These are phyloP conservation scores for Mobula birostris DNA, from an alignment of 2,113 vertebrate genomes.

Conservation along the genomic window DNA sequence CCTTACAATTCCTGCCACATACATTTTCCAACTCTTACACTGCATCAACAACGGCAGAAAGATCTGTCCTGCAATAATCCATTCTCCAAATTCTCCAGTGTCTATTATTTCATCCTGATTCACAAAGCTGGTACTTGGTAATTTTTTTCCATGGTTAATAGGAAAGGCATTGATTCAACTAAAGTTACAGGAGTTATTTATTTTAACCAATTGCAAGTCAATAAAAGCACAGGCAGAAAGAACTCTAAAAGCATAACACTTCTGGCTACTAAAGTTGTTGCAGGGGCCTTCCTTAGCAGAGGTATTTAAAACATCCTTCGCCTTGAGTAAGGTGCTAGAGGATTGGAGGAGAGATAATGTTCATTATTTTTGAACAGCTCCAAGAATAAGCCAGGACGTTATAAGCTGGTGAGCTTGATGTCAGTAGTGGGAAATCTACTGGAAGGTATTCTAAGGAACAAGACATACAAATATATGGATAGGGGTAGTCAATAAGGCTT, in stretches of 20 bases:
- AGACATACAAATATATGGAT: too few relatives aligned
- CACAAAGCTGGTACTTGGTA: neutral
- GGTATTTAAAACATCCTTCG: too few relatives aligned
- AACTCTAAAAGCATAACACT: neutral
- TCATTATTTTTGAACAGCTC: too few relatives aligned
- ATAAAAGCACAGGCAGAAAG: neutral
- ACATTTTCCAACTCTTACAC: neutral
- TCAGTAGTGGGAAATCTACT: too few relatives aligned
- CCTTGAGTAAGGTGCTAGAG: too few relatives aligned
- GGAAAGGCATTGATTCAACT: neutral
- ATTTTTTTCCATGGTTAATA: neutral
- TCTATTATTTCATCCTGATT: neutral
- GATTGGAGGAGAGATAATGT: too few relatives aligned
- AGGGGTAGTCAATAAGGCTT: too few relatives aligned
- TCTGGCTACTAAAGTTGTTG: neutral
- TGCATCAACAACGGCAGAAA: neutral
- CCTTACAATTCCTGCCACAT: neutral
- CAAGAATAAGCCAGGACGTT: too few relatives aligned
- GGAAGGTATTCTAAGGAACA: too few relatives aligned
- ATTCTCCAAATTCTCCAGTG: neutral
- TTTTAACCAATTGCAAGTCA: neutral
- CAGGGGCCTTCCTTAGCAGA: too few relatives aligned
- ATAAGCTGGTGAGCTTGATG: too few relatives aligned
- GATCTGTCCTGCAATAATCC: neutral
- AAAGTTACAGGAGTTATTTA: too few relatives aligned